Evolutionary conservation across 2,113 vertebrate genomes (phyloP).

Genomic region (Catharus minimus): DNA sequence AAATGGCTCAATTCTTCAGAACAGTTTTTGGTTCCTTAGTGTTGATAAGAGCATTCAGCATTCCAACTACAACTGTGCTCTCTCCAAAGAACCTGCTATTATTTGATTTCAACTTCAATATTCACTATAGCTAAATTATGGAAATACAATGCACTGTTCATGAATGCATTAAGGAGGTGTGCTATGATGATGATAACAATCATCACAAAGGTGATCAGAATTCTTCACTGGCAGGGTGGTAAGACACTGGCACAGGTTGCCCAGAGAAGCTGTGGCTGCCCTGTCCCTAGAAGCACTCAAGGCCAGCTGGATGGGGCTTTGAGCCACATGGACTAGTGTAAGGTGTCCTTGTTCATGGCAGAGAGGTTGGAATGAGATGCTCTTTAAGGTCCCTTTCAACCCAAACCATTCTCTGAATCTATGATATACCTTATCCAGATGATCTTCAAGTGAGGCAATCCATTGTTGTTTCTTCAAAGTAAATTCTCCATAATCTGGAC

Average conservation of each 20-base stretch:
- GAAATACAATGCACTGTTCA: neutral
- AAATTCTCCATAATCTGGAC: slow-evolving; percentile 65
- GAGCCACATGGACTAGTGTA: neutral
- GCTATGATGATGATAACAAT: neutral
- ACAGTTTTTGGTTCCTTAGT: neutral
- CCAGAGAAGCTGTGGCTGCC: neutral
- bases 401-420: neutral
- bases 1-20: neutral
- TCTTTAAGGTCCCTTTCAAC: neutral
- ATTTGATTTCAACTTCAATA: neutral
- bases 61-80: neutral
- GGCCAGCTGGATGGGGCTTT: neutral
- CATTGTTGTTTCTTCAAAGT: slow-evolving; percentile 72
- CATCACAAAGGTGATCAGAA: neutral
- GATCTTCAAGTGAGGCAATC: slow-evolving; percentile 70
- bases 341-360: neutral
- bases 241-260: neutral
- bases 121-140: neutral
- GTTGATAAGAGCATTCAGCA: neutral
- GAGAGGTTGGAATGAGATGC: neutral
- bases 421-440: slow-evolving; percentile 78
- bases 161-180: neutral
- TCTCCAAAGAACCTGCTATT: neutral
- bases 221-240: neutral
- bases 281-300: neutral